Conservation (phyloP, 2,113 vertebrate species). For the Cinclus cinclus region DNA sequence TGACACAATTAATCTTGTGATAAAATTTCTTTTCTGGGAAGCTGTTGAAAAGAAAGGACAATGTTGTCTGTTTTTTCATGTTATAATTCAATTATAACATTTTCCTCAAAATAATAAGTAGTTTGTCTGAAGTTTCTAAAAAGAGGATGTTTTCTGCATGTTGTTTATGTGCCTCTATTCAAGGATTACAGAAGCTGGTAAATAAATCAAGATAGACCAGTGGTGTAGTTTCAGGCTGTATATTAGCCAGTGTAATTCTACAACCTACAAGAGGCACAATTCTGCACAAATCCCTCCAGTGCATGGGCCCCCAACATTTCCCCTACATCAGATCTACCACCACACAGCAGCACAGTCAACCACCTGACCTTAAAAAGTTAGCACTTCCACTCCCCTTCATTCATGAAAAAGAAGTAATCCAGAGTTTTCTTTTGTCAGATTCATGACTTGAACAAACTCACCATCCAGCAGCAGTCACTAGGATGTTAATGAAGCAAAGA, state of each 20-base stretch:
- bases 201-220: neutral
- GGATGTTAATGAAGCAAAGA: neutral
- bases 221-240: neutral
- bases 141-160: neutral
- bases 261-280: neutral
- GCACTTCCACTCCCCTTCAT: neutral
- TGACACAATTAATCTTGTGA: neutral
- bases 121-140: neutral
- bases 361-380: neutral
- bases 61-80: neutral
- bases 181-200: neutral
- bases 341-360: neutral
- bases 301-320: neutral
- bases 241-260: neutral
- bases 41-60: neutral
- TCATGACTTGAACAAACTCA: neutral
- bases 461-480: neutral
- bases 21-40: neutral
- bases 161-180: neutral
- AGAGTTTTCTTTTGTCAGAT: neutral
- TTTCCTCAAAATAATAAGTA: neutral
- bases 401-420: neutral
- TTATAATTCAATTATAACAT: neutral
- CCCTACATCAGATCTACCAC: accelerated
- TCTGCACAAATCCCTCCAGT: neutral